phyloP scores from a whole-genome alignment of 2,113 vertebrate species.

The Malurus melanocephalus region DNA sequence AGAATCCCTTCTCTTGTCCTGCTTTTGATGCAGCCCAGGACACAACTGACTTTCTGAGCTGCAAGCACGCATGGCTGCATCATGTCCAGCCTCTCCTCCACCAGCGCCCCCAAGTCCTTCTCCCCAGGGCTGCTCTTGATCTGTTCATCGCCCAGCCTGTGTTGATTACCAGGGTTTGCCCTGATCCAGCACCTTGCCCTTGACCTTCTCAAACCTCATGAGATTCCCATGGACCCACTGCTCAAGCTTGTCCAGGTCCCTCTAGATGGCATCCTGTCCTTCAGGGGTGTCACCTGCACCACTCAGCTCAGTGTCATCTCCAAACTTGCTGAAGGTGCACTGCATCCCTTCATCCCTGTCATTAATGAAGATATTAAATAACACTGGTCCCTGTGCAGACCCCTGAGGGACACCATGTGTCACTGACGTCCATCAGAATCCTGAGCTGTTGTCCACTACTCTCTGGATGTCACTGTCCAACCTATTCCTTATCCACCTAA shows the following conservation, averaged over 20 bases:
- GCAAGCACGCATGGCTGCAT: accelerated
- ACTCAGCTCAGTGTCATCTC: neutral
- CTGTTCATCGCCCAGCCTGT: neutral
- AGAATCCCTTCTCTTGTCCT: neutral
- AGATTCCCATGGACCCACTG: neutral
- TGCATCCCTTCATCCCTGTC: accelerated
- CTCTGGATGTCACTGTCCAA: neutral
- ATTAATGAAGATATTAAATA: neutral
- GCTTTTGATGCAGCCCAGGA: neutral
- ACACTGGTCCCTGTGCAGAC: neutral
- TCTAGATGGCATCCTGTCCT: neutral
- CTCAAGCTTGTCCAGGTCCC: neutral
- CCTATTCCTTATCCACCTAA: neutral
- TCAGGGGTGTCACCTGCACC: neutral
- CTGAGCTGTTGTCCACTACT: neutral
- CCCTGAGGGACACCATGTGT: neutral
- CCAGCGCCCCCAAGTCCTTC: neutral
- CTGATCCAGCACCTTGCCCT: accelerated
- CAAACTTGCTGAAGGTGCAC: neutral
- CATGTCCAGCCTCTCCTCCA: neutral
- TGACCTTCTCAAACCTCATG: accelerated
- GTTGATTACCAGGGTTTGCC: neutral
- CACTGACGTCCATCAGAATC: neutral
- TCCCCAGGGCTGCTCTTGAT: neutral
- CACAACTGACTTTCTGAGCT: accelerated